A percentile compares a stretch with the other conserved stretches of the same genome.
phyloP scores from a whole-genome alignment of 2,888 invertebrate genomes.

The Polietes domitor region DNA sequence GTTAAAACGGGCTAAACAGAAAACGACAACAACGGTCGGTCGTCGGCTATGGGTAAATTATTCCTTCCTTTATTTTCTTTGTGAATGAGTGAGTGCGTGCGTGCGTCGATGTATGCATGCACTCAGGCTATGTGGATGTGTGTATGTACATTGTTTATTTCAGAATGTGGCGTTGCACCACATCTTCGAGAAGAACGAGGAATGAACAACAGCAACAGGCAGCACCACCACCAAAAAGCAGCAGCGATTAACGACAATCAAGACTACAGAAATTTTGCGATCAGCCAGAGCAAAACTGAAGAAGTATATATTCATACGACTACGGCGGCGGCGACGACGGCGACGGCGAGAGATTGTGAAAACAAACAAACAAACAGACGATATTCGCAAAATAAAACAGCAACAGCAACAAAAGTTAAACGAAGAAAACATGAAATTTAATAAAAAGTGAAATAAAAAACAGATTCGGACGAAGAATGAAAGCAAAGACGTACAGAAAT shows the following conservation, averaged over 20 bases:
- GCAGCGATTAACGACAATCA: slow-evolving; percentile 58
- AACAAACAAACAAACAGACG: slow-evolving; percentile 46
- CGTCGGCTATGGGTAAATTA: slow-evolving; percentile 30
- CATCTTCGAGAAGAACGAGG: slow-evolving; percentile 53
- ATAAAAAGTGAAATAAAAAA: slow-evolving; percentile 60
- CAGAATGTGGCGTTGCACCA: slow-evolving; percentile 44
- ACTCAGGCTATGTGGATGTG: not conserved
- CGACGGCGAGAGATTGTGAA: slow-evolving; percentile 56
- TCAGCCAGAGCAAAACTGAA: slow-evolving; percentile 52
- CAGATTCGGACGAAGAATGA: slow-evolving; percentile 62
- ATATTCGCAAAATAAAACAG: slow-evolving; percentile 46
- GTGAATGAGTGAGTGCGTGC: slow-evolving; percentile 25
- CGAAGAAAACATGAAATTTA: slow-evolving; percentile 65
- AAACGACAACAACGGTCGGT: not conserved
- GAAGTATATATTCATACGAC: slow-evolving; percentile 47
- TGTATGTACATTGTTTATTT: not conserved
- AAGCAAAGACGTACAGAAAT: slow-evolving; percentile 59
- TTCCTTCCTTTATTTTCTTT: slow-evolving; percentile 27
- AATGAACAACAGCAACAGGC: slow-evolving; percentile 50
- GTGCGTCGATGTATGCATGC: not conserved
- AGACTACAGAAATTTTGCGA: slow-evolving; percentile 46
- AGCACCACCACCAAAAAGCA: slow-evolving; percentile 42
- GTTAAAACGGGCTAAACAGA: slow-evolving; percentile 6
- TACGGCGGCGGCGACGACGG: slow-evolving; percentile 32
- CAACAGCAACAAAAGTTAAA: slow-evolving; percentile 58